A percentile compares a stretch with the other conserved stretches of the same genome.
Conservation (phyloP, 2,113 vertebrate species). For the Sphyrna mokarran region DNA sequence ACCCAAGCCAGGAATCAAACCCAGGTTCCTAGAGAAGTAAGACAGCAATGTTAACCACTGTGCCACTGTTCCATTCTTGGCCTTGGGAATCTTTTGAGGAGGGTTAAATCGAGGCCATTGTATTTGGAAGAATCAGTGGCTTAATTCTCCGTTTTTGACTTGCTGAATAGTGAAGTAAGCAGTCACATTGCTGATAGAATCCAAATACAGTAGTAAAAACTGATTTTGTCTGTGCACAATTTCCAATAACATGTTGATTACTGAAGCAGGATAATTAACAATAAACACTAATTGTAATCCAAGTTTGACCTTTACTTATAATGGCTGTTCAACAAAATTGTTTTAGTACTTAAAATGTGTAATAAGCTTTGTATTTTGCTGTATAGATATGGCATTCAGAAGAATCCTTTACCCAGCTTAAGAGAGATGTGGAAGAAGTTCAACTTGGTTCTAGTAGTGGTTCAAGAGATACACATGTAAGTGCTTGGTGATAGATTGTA, state of each 20-base stretch:
- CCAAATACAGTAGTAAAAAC: neutral
- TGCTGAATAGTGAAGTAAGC: neutral
- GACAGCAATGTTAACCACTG: too few species aligned
- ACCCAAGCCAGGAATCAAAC: too few species aligned
- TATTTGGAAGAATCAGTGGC: neutral
- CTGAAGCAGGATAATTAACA: neutral
- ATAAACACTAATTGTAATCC: neutral
- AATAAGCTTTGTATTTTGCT: neutral
- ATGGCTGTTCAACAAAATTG: neutral
- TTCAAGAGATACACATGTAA: constrained; percentile 3
- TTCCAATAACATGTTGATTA: neutral
- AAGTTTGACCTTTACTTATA: neutral
- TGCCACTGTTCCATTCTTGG: neutral
- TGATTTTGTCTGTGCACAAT: neutral
- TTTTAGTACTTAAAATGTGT: neutral
- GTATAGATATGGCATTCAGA: constrained; percentile 22
- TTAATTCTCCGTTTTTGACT: neutral
- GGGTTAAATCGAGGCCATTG: neutral
- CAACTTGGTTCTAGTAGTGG: neutral
- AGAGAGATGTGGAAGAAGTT: constrained; percentile 3
- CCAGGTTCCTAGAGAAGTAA: too few species aligned
- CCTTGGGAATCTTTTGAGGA: neutral
- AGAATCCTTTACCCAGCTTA: neutral
- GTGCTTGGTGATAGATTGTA: neutral
- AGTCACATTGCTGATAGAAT: neutral